Conservation (phyloP, 1,140 invertebrate genomes). For the Periplaneta americana region DNA sequence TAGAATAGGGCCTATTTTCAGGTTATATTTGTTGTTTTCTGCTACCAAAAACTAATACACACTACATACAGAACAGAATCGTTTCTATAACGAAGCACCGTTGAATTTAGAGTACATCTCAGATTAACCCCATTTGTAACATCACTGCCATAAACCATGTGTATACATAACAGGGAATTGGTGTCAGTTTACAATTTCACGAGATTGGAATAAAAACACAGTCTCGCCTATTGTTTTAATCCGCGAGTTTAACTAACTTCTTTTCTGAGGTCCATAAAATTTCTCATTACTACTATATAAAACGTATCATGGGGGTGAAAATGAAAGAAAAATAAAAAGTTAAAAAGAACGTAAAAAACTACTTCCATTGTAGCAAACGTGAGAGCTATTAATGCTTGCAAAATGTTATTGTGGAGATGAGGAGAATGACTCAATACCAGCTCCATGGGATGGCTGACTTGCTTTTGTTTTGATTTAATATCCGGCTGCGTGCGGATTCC, state of each 20-base stretch:
- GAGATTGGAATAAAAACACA: not conserved
- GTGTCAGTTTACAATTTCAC: not conserved
- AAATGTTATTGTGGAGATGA: not conserved
- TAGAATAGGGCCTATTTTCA: no score
- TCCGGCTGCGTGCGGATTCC: not conserved
- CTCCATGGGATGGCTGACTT: not conserved
- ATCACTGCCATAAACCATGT: no score
- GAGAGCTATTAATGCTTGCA: not conserved
- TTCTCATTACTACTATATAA: not conserved
- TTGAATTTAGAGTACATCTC: not conserved
- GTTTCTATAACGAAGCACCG: not conserved
- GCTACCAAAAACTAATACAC: no score
- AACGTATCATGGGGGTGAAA: not conserved
- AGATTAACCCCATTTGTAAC: not conserved
- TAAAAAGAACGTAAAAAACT: no score
- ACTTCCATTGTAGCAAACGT: not conserved
- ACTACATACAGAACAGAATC: not conserved
- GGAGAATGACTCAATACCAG: not conserved
- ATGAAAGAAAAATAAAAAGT: not conserved
- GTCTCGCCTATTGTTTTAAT: not conserved
- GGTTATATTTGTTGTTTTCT: no score
- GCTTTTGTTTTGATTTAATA: not conserved
- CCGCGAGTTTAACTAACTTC: not conserved
- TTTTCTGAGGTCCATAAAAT: not conserved
- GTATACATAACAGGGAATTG: not conserved